These are phyloP conservation scores for Bettongia penicillata DNA, from an alignment of 2,113 vertebrate genomes.

Conservation along the genomic window DNA sequence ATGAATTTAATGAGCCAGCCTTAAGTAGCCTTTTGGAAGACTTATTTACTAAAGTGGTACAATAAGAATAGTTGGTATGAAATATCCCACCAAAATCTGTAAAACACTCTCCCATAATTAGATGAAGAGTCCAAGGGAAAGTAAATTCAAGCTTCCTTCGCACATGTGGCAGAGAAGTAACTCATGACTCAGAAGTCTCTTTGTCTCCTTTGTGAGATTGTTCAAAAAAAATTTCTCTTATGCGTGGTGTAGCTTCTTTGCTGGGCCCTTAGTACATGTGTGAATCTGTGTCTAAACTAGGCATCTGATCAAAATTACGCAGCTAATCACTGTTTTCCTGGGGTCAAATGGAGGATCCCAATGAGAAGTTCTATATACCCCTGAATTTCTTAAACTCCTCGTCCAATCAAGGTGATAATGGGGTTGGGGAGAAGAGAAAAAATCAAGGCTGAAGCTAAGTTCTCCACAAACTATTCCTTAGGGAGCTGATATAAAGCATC, in stretches of 20 bases:
- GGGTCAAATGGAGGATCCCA: background rate
- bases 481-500: background rate
- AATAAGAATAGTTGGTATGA: background rate
- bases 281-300: background rate
- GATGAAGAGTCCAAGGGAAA: background rate
- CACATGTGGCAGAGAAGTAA: background rate
- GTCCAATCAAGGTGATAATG: background rate
- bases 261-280: background rate
- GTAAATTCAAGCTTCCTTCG: background rate
- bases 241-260: background rate
- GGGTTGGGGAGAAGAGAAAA: background rate
- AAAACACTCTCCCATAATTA: background rate
- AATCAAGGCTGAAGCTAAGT: background rate
- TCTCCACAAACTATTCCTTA: background rate
- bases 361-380: background rate
- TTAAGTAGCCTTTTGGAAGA: background rate
- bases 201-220: background rate
- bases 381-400: background rate
- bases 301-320: background rate
- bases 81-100: background rate
- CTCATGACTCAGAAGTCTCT: background rate
- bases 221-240: background rate
- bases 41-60: background rate
- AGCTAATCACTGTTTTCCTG: background rate
- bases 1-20: background rate